Conservation (phyloP, 2,113 vertebrate species). For the Anser cygnoides region DNA sequence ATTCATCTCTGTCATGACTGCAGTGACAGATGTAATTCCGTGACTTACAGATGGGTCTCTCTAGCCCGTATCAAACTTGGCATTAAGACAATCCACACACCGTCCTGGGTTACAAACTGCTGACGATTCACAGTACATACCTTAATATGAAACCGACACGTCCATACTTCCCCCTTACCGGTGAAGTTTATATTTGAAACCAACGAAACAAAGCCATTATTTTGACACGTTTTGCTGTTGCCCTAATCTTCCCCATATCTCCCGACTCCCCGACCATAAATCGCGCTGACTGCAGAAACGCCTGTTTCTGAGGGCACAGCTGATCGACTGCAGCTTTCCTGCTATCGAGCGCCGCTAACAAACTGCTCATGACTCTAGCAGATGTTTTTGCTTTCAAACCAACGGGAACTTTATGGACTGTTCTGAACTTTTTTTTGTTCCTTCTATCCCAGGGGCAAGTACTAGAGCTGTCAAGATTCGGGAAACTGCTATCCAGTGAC, state of each 20-base stretch:
- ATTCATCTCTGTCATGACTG: not conserved
- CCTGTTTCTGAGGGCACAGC: constrained; percentile 35
- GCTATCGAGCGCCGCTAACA: constrained; percentile 5
- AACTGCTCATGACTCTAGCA: constrained; percentile 37
- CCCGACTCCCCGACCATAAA: not conserved
- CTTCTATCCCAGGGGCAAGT: constrained; percentile 16
- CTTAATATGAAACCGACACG: not conserved
- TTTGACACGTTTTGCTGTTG: not conserved
- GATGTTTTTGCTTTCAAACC: constrained; percentile 65
- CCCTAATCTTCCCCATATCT: not conserved
- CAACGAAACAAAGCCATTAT: not conserved
- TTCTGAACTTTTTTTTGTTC: not conserved
- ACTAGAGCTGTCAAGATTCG: not conserved
- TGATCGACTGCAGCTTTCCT: constrained; percentile 46
- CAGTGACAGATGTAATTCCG: fast-evolving
- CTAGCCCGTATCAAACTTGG: fast-evolving
- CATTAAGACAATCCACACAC: not conserved
- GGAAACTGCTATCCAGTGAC: not conserved
- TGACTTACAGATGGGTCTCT: not conserved
- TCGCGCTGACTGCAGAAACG: not conserved
- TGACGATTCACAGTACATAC: not conserved
- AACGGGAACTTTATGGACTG: constrained; percentile 37
- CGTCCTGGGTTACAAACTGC: not conserved
- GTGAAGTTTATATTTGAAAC: not conserved
- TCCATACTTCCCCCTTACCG: not conserved